Evolutionary conservation across 1,140 invertebrate genomes (phyloP).

Genomic region (Pseudobourletiella spinata): DNA sequence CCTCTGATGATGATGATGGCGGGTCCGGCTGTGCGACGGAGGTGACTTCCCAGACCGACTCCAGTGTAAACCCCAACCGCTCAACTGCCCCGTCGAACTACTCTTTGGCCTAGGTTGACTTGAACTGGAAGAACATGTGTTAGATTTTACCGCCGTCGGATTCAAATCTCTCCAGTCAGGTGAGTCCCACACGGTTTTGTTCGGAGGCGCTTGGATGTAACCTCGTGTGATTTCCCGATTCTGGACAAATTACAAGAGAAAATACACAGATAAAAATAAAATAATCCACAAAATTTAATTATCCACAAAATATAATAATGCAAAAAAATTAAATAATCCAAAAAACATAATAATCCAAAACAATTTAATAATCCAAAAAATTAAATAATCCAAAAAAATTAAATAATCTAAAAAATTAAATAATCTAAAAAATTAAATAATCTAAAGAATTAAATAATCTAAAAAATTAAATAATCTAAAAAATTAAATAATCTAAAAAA

Average conservation of each 20-base stretch:
- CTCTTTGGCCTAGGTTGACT: conserved; percentile 22
- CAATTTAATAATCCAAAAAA: too few relatives aligned
- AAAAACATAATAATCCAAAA: too few relatives aligned
- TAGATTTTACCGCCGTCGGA: not conserved
- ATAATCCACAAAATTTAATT: too few relatives aligned
- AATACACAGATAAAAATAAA: too few relatives aligned
- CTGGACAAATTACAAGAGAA: conserved; percentile 12
- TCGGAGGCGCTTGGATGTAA: conserved; percentile 30
- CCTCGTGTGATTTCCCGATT: conserved; percentile 23
- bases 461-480: too few relatives aligned
- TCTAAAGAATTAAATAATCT: too few relatives aligned
- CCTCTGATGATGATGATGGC: conserved; percentile 15
- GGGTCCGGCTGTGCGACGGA: conserved; percentile 14
- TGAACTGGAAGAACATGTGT: conserved; percentile 4
- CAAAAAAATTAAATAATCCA: too few relatives aligned
- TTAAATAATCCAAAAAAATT: too few relatives aligned
- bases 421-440: too few relatives aligned
- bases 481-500: too few relatives aligned
- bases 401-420: too few relatives aligned
- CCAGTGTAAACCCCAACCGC: conserved; percentile 14
- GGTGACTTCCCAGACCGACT: conserved; percentile 29
- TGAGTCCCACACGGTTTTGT: conserved; percentile 30
- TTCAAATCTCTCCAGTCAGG: conserved; percentile 22
- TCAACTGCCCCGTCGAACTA: conserved; percentile 27
- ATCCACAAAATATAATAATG: too few relatives aligned